Percentiles rank a stretch among this genome's conserved stretches.
phyloP scores from a whole-genome alignment of 2,113 vertebrate genomes.

The Sander vitreus region DNA sequence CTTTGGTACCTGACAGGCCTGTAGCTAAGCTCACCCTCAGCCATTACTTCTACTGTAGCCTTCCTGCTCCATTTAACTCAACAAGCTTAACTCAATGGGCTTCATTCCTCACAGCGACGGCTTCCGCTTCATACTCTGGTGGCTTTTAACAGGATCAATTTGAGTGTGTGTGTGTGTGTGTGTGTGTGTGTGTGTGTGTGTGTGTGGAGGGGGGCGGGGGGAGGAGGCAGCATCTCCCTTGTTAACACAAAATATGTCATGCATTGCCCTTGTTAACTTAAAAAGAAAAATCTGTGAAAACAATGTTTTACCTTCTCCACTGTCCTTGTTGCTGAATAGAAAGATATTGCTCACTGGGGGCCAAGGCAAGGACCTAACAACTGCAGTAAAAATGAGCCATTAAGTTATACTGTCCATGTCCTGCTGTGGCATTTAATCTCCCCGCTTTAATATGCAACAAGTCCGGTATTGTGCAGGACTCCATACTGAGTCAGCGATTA shows the following conservation, averaged over 20 bases:
- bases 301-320: conserved; percentile 61
- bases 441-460: conserved; percentile 71
- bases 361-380: conserved; percentile 49
- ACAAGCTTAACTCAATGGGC: conserved; percentile 80
- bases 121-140: conserved; percentile 77
- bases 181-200: too few species aligned
- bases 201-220: too few species aligned
- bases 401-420: conserved; percentile 76
- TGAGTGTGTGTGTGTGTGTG: conserved; percentile 40
- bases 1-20: conserved; percentile 64
- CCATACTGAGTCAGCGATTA: conserved; percentile 69
- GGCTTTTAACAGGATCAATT: conserved; percentile 77
- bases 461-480: conserved; percentile 36
- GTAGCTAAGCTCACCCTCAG: conserved; percentile 65
- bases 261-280: conserved; percentile 77
- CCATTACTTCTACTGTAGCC: conserved; percentile 74
- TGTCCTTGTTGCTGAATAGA: conserved; percentile 62
- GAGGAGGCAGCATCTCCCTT: conserved; percentile 73
- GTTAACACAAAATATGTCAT: conserved; percentile 78
- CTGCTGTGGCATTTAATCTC: conserved; percentile 74
- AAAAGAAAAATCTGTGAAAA: conserved; percentile 73
- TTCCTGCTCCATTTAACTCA: conserved; percentile 82
- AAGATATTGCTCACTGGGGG: conserved; percentile 62
- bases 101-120: conserved; percentile 77
- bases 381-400: conserved; percentile 67